These are phyloP conservation scores for Stomorhina lunata DNA, from an alignment of 2,888 invertebrate genomes.

Conservation along the genomic window DNA sequence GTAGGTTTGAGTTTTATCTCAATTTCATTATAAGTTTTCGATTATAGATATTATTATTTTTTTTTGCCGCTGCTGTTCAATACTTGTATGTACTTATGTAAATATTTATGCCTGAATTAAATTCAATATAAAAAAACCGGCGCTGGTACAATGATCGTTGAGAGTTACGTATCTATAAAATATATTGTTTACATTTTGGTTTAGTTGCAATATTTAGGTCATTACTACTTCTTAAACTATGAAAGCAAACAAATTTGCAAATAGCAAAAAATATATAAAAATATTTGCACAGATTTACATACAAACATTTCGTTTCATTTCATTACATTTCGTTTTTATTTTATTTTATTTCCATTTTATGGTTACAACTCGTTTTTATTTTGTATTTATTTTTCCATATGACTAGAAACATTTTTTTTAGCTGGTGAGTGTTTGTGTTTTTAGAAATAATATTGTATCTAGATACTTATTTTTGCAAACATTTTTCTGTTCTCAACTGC, in stretches of 20 bases:
- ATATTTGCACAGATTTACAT: slow-evolving; percentile 16
- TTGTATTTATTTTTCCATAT: slow-evolving; percentile 21
- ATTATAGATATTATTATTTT: no score
- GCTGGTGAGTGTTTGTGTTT: background rate
- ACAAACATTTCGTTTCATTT: background rate
- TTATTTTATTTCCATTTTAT: background rate
- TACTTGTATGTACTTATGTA: no score
- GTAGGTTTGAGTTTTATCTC: no score
- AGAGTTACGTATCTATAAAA: no score
- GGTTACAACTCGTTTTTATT: slow-evolving; percentile 45
- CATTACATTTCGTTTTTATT: slow-evolving; percentile 40
- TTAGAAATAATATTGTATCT: background rate
- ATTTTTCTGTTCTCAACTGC: no score
- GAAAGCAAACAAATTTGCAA: background rate
- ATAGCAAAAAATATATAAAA: background rate
- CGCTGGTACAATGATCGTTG: no score
- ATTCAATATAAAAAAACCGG: no score
- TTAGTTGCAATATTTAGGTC: slow-evolving; percentile 48
- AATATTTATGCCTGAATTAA: background rate
- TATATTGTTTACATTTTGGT: slow-evolving; percentile 26
- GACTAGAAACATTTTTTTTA: slow-evolving; percentile 31
- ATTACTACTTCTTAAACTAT: slow-evolving; percentile 52
- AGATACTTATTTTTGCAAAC: slow-evolving; percentile 4
- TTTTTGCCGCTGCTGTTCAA: no score
- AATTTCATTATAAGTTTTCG: no score